Evolutionary conservation across 1,140 invertebrate genomes (phyloP), one percentile per base, ranked within the genome.

Genomic region (Leptinotarsa texana): DNA sequence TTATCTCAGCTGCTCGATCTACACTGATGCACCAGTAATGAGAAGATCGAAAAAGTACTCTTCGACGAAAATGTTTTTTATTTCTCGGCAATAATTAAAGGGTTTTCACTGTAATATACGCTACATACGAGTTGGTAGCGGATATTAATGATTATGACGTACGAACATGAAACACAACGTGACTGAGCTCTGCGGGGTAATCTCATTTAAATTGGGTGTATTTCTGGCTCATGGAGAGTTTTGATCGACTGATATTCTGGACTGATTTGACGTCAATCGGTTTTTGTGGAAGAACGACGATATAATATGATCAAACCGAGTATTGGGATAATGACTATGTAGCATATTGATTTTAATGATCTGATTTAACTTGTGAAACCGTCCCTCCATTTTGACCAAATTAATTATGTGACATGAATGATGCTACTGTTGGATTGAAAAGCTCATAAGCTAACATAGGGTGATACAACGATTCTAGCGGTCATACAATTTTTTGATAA

Each of bases 61-160:
- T n/a, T 57, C n/a, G 13, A 57, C n/a, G 51, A 57, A 57, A 17
- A 57, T 57, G 0, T 57, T 57, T 57, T 57, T 57, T 18, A 57
- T 57, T n/a, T 18, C 51, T 57, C 1, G 15, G n/a, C n/a, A 57
- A 57, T 57, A 57, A 57, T 57, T 57, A 57, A 18, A 57, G 51
- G n/a, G 51, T 57, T 57, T 57, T 57, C 13, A 57, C 33, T 42
- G 33, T 42, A 42, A 1, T 57, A 57, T 57, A 57, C 3, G 51
- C 51, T 15, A 57, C 51, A 57, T 57, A 57, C 6, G 51, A 57
- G 51, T 18, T 15, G 15, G 15, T 18, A 57, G 15, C 15, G 51
- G 51, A 57, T 57, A 57, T 57, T 57, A 57, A 57, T 57, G 51
- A 57, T 17, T 57, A 18, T 57, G 51, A 57, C 51, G 51, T 57